phyloP scores from a whole-genome alignment of 2,113 vertebrate genomes.

The Antidorcas marsupialis region DNA sequence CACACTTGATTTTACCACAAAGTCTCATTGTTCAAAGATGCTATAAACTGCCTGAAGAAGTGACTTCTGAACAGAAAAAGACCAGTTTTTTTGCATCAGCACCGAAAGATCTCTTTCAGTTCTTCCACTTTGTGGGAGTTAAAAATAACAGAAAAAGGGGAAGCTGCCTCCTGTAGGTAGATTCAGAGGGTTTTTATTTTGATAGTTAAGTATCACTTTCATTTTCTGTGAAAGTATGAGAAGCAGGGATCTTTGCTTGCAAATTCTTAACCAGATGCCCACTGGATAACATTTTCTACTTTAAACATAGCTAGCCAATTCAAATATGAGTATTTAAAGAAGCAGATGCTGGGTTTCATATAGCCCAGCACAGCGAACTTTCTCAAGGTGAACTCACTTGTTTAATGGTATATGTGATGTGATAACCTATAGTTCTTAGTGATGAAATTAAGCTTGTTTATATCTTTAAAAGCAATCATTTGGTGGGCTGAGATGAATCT shows the following conservation, averaged over 20 bases:
- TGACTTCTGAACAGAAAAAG: not conserved
- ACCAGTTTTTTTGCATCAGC: not conserved
- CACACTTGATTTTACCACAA: not conserved
- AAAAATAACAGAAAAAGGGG: constrained; percentile 50
- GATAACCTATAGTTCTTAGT: not conserved
- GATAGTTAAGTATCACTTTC: constrained; percentile 51
- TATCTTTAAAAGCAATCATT: not conserved
- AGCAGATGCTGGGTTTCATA: constrained; percentile 45
- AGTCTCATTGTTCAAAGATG: not conserved
- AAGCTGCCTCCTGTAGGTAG: constrained; percentile 35
- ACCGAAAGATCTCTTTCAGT: not conserved
- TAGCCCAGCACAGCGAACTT: not conserved
- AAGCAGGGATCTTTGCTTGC: not conserved
- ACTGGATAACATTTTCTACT: constrained; percentile 29
- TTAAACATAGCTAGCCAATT: not conserved
- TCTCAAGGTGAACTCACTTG: constrained; percentile 12
- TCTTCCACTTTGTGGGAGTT: not conserved
- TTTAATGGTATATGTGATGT: not conserved
- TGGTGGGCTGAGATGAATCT: not conserved
- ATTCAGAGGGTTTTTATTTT: constrained; percentile 54
- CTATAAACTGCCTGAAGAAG: not conserved
- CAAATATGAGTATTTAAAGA: not conserved
- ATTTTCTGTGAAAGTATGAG: constrained; percentile 57
- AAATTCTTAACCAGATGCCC: not conserved
- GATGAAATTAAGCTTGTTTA: not conserved